Evolutionary conservation across 2,888 invertebrate genomes (phyloP), one percentile per base, ranked within the genome.

Genomic region (Epicampocera succincta): DNA sequence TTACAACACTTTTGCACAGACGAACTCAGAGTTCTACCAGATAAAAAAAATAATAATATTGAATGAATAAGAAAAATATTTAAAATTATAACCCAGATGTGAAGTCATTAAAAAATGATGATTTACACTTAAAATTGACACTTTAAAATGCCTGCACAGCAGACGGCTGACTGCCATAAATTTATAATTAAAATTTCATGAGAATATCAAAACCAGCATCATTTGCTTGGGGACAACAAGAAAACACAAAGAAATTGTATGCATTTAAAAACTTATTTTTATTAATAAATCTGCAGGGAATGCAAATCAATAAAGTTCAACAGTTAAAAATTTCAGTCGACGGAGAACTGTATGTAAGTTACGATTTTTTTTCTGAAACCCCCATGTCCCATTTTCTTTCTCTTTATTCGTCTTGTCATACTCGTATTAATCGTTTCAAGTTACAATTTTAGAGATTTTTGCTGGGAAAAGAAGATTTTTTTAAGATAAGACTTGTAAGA

Each of bases 251-350:
- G 4, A 48, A 40, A 13, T 21, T n/a, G n/a, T n/a, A n/a, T n/a
- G n/a, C n/a, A 3, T 19, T 2, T 1, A 15, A 8, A 60, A 61
- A 61, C 54, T 33, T 42, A 11, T 65, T 74, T 29, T 60, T 66
- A 52, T 68, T 52, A 75, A 83, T 68, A 78, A 79, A 76, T 83
- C 79, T 79, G 83, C 79, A 79, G 72, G 78, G 46, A 68, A 79
- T 79, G 79, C 83, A 83, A 83, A 83, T 83, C 79, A 83, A 83
- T 83, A 76, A 73, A 72, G 46, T 42, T 66, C 29, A 54, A 60
- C 19, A 73, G 56, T 76, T 73, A 69, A 69, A 81, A 73, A 73
- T 81, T 77, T 56, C 69, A 77, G 50, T 73, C 77, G 65, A 65
- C 61, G 29, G 17, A 50, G 50, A 71, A 40, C 13, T 48, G 1